A percentile compares a stretch with the other conserved stretches of the same genome.
Evolutionary conservation across 1,140 invertebrate genomes (phyloP).

Genomic region (Lamellibrachia luymesi): DNA sequence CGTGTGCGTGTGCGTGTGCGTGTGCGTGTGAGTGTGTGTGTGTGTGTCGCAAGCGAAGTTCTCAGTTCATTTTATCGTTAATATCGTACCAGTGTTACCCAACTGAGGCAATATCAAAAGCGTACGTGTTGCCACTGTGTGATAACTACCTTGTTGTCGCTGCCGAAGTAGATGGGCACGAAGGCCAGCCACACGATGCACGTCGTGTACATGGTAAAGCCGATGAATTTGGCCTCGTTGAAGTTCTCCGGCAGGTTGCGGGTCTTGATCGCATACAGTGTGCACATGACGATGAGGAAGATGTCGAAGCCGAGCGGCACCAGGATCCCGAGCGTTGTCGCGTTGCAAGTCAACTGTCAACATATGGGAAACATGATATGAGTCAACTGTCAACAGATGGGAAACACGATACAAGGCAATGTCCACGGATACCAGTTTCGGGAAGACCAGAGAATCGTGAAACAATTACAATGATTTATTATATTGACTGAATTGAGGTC

Average conservation of each 20-base stretch:
- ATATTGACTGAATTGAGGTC: no score
- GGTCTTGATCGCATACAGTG: constrained; percentile 81
- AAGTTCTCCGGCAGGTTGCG: constrained; percentile 86
- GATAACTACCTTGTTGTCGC: constrained; percentile 64
- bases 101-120: constrained; percentile 29
- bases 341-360: constrained; percentile 67
- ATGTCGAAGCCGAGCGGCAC: constrained; percentile 78
- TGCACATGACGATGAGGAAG: constrained; percentile 76
- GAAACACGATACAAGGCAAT: background rate
- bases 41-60: no score
- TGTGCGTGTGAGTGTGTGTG: no score
- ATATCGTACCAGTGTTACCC: no score
- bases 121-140: background rate
- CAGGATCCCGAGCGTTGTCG: constrained; percentile 69
- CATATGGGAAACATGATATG: constrained; percentile 34
- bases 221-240: constrained; percentile 63
- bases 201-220: constrained; percentile 83
- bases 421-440: no score
- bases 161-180: constrained; percentile 80
- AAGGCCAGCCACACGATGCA: constrained; percentile 88
- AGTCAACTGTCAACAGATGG: constrained; percentile 14
- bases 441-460: no score
- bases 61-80: no score
- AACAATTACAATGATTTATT: no score
- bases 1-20: no score